A percentile compares a stretch with the other conserved stretches of the same genome.
Conservation (phyloP, 2,888 invertebrate genomes). For the Conops quadrifasciatus region DNA sequence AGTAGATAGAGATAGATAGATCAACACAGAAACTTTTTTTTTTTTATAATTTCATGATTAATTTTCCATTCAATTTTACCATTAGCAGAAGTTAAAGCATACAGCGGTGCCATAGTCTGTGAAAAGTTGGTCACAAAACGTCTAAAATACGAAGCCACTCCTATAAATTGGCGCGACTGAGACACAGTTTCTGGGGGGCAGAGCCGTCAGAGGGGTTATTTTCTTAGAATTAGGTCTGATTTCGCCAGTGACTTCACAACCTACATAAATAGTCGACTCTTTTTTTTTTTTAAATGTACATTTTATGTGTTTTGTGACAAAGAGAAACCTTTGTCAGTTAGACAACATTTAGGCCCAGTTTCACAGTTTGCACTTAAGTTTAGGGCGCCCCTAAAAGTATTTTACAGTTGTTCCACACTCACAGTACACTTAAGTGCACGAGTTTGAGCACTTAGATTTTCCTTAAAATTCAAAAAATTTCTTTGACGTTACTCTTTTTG, state of each 20-base stretch:
- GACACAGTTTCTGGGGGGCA: conserved; percentile 26
- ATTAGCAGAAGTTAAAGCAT: conserved; percentile 28
- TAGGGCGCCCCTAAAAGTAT: no score
- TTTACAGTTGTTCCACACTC: no score
- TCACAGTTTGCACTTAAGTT: no score
- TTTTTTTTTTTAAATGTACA: conserved; percentile 31
- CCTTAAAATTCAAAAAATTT: no score
- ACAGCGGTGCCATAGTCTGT: conserved; percentile 30
- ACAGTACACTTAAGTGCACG: no score
- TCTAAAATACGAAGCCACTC: conserved; percentile 33
- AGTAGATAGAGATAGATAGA: conserved; percentile 41
- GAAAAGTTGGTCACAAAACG: conserved; percentile 31
- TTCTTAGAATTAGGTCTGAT: conserved; percentile 27
- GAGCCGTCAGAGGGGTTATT: conserved; percentile 30
- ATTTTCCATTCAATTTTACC: conserved; percentile 12
- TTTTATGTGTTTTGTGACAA: conserved; percentile 33
- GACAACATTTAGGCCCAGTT: conserved; percentile 35
- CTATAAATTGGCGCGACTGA: conserved; percentile 16
- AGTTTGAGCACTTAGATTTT: no score
- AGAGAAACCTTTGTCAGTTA: conserved; percentile 36
- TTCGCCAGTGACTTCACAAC: conserved; percentile 27
- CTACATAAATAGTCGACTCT: conserved; percentile 28
- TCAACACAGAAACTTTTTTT: conserved; percentile 32
- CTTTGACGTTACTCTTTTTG: no score
- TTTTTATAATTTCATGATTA: conserved; percentile 30